Base-by-base conservation (phyloP, 2,113 vertebrate genomes). In the Nettapus auritus region DNA sequence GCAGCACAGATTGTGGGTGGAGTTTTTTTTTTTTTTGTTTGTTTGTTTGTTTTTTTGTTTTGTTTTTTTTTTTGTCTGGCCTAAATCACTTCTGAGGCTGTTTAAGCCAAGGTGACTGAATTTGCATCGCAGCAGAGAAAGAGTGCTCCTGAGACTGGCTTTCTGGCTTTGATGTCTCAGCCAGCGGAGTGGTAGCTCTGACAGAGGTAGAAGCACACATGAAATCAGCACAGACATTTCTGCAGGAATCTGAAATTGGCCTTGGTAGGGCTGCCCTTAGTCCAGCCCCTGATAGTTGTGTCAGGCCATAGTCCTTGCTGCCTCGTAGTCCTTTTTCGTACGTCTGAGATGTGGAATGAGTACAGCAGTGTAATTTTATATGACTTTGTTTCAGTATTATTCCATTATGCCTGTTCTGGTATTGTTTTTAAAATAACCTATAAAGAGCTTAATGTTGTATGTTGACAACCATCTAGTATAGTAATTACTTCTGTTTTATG, bases 41-140 rank as follows among this genome's bases (percentile, higher is more conserved):
- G n/a, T n/a, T n/a, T n/a, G n/a, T n/a, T n/a, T n/a, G n/a, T n/a
- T n/a, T n/a, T n/a, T n/a, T n/a, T n/a, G n/a, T n/a, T n/a, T n/a
- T n/a, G n/a, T n/a, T n/a, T n/a, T n/a, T 70, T 28, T 1, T 0
- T 2, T 17, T 26, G 28, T 31, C 75, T 22, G 25, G 63, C 44
- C 60, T 38, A 5, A 15, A 3, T 34, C 34, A 33, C 34, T 68
- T 9, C 71, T 6, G 20, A 52, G 60, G 73, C 6, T 5, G 3
- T 6, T 64, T 19, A 52, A 44, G 44, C 44, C 73, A 3, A 59
- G 38, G 3, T 40, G 91, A 13, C 25, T 13, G 81, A 11, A 8
- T 40, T 20, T 13, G 44, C 19, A 2, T 3, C 2, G 3, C 2
- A 18, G 69, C 78, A 13, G 44, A 40, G 69, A 8, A 50, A 26